Percentiles rank a stretch among this genome's conserved stretches.
phyloP scores from a whole-genome alignment of 2,113 vertebrate genomes.

The Heloderma charlesbogerti region DNA sequence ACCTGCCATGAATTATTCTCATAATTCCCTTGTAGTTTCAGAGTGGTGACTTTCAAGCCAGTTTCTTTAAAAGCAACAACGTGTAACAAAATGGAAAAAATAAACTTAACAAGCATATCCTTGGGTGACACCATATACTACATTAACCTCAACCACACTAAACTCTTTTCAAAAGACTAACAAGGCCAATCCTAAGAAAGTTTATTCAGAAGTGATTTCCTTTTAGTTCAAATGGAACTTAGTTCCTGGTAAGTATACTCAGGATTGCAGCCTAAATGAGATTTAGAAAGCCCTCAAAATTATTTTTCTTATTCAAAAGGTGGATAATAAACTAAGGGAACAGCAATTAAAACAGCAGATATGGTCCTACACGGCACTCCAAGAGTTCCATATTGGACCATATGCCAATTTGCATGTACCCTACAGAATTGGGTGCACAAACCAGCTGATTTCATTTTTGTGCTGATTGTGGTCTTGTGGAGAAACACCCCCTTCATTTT shows the following conservation, averaged over 20 bases:
- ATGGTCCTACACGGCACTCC: neutral
- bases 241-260: too few species aligned
- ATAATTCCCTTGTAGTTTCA: neutral
- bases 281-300: too few species aligned
- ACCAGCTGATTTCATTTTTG: too few species aligned
- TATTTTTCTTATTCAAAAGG: slow-evolving; percentile 7
- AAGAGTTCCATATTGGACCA: too few species aligned
- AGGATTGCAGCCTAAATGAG: too few species aligned
- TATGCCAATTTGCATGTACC: too few species aligned
- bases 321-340: slow-evolving; percentile 9
- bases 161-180: neutral
- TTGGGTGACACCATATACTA: neutral
- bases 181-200: neutral
- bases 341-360: neutral
- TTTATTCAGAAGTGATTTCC: neutral
- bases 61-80: neutral
- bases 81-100: neutral
- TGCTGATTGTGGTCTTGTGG: too few species aligned
- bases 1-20: neutral
- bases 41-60: neutral
- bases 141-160: neutral
- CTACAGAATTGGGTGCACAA: neutral
- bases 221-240: neutral
- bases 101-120: neutral
- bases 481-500: too few species aligned